These are phyloP conservation scores for Prolemur simus DNA, from an alignment of 2,113 vertebrate genomes.

Conservation along the genomic window DNA sequence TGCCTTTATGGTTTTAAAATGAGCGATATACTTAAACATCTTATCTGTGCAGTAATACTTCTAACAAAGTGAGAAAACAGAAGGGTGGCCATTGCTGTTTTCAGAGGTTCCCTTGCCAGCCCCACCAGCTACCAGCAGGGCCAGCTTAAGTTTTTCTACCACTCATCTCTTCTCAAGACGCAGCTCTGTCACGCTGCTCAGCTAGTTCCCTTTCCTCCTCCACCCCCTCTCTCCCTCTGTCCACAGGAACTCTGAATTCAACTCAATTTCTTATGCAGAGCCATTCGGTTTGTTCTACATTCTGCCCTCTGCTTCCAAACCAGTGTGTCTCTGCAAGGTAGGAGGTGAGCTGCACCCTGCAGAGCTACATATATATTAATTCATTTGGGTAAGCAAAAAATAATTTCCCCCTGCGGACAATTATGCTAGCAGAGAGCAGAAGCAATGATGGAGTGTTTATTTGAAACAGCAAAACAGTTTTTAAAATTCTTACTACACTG, in stretches of 20 bases:
- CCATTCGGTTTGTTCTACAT: not conserved
- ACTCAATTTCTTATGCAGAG: not conserved
- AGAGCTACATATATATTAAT: not conserved
- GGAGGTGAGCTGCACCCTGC: not conserved
- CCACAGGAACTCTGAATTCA: not conserved
- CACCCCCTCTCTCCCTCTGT: not conserved
- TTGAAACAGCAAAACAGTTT: constrained; percentile 48
- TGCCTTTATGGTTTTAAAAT: not conserved
- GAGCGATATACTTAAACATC: not conserved
- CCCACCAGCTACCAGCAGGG: not conserved
- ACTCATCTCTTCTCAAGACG: not conserved
- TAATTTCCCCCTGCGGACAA: constrained; percentile 24
- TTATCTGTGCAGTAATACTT: not conserved
- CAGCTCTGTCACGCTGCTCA: not conserved
- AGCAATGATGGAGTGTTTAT: not conserved
- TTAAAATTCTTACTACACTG: constrained; percentile 29
- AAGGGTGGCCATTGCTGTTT: not conserved
- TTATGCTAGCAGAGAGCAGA: constrained; percentile 38
- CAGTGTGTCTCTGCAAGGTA: not conserved
- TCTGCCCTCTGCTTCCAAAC: constrained; percentile 1
- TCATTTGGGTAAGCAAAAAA: constrained; percentile 23
- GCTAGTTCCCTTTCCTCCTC: not conserved
- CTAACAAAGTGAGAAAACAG: not conserved
- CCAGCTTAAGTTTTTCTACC: not conserved
- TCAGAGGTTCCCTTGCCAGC: not conserved